Conservation (phyloP, 2,888 invertebrate genomes). For the Ochropacha duplaris region DNA sequence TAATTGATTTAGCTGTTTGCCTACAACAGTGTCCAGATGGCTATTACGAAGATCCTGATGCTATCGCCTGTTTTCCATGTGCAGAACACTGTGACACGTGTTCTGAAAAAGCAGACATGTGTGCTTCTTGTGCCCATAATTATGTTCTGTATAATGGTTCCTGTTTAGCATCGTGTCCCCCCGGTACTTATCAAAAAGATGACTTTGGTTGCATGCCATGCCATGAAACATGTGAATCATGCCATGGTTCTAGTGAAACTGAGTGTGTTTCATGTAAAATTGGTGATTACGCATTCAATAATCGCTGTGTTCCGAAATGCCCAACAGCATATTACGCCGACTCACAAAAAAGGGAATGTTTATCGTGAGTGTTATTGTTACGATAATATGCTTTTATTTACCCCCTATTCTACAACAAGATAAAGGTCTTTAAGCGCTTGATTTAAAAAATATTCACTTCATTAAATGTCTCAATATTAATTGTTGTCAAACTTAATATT, state of each 20-base stretch:
- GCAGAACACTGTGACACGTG: slow-evolving; percentile 94
- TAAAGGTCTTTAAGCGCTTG: slow-evolving; percentile 25
- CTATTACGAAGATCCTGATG: slow-evolving; percentile 91
- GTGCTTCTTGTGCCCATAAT: slow-evolving; percentile 94
- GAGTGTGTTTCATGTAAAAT: slow-evolving; percentile 91
- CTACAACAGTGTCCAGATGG: slow-evolving; percentile 94
- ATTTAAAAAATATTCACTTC: slow-evolving; percentile 29
- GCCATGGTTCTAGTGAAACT: slow-evolving; percentile 89
- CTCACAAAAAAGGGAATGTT: slow-evolving; percentile 89
- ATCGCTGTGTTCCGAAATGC: slow-evolving; percentile 88
- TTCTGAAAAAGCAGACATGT: slow-evolving; percentile 91
- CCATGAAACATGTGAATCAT: slow-evolving; percentile 91
- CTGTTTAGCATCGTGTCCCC: slow-evolving; percentile 93
- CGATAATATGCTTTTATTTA: slow-evolving; percentile 37
- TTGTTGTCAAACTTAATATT: slow-evolving; percentile 23
- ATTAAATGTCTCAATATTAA: slow-evolving; percentile 24
- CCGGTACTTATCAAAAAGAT: slow-evolving; percentile 92
- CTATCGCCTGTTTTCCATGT: slow-evolving; percentile 92
- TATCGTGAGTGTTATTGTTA: slow-evolving; percentile 76
- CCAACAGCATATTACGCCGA: slow-evolving; percentile 89
- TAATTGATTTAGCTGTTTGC: slow-evolving; percentile 92
- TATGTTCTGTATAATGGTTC: slow-evolving; percentile 92
- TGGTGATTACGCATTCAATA: slow-evolving; percentile 87
- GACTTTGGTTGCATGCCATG: slow-evolving; percentile 92
- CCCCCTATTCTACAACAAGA: slow-evolving; percentile 25